Evolutionary conservation across 1,140 invertebrate species (phyloP).

Genomic region (Chionoecetes opilio): DNA sequence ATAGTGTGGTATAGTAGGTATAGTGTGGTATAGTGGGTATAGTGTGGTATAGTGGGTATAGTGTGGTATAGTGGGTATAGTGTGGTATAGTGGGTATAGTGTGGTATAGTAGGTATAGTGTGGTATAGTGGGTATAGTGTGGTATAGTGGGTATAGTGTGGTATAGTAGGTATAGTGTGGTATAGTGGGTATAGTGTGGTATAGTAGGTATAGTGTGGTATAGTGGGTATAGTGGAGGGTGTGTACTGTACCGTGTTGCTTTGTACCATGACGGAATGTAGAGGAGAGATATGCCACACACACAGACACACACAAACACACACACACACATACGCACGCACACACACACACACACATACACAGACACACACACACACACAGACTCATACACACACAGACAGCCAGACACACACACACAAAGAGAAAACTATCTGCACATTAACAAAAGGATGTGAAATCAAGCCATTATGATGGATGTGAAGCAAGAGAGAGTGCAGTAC

Average conservation of each 20-base stretch:
- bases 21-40: too few species aligned
- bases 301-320: neutral
- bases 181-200: too few species aligned
- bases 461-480: neutral
- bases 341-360: slow-evolving; percentile 19
- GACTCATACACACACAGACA: neutral
- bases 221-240: too few species aligned
- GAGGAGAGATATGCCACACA: neutral
- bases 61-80: too few species aligned
- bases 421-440: neutral
- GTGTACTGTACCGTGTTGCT: neutral
- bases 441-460: neutral
- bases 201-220: too few species aligned
- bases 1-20: too few species aligned
- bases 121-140: too few species aligned
- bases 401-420: neutral
- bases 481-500: neutral
- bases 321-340: slow-evolving; percentile 16
- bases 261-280: neutral
- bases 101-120: too few species aligned
- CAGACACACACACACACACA: neutral
- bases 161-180: too few species aligned
- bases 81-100: too few species aligned
- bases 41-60: too few species aligned
- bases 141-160: too few species aligned